A percentile compares a stretch with the other conserved stretches of the same genome.
Conservation (phyloP, 2,113 vertebrate genomes). For the Arizona elegans region DNA sequence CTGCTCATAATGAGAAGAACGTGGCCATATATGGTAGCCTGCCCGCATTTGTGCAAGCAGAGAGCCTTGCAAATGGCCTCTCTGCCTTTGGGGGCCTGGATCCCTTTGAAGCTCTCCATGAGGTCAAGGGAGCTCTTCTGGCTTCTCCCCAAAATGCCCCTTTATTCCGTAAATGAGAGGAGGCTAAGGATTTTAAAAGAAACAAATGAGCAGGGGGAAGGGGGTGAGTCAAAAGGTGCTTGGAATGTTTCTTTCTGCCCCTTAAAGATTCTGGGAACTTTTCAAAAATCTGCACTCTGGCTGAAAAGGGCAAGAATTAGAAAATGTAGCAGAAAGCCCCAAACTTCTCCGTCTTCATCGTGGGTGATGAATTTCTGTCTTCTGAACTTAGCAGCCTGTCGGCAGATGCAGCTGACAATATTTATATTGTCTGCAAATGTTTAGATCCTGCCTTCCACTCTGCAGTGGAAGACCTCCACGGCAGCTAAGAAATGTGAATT, state of each 20-base stretch:
- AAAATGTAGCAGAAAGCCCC: neutral
- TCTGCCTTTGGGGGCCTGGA: slow-evolving; percentile 44
- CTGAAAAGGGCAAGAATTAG: neutral
- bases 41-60: slow-evolving; percentile 44
- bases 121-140: neutral
- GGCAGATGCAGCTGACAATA: neutral
- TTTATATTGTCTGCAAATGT: neutral
- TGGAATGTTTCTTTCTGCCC: neutral
- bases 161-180: neutral
- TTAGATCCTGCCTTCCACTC: neutral
- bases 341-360: neutral
- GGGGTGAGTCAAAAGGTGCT: neutral
- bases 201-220: neutral
- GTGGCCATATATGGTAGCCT: slow-evolving; percentile 88
- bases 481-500: neutral
- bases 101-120: slow-evolving; percentile 14
- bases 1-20: slow-evolving; percentile 79
- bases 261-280: neutral
- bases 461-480: neutral
- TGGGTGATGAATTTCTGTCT: neutral
- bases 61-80: slow-evolving; percentile 37
- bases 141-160: too few relatives aligned
- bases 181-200: neutral
- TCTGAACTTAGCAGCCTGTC: neutral
- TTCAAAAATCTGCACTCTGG: neutral